Evolutionary conservation across 2,888 invertebrate species (phyloP), one percentile per base, ranked within the genome.

Genomic region (Hoplodrina ambigua): DNA sequence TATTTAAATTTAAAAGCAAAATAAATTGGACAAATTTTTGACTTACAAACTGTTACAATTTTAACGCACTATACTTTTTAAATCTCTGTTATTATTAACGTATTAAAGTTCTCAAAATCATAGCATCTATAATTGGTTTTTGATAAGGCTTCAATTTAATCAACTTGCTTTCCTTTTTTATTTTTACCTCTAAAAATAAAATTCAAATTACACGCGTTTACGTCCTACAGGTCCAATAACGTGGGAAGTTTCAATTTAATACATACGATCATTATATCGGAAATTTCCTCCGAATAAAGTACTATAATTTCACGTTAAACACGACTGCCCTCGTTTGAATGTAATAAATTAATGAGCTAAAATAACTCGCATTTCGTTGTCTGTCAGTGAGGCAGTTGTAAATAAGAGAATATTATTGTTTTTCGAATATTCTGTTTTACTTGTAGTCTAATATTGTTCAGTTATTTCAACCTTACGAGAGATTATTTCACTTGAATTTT

Each of bases 401-500:
- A 69, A 56, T 64, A 44, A 37, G 33, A 62, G 58, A 62, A 37
- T 62, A 67, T 62, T 58, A 62, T 76, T 79, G 75, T 69, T 74
- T 69, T 60, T 44, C 62, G 37, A 77, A 60, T 54, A 77, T 75
- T 77, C 75, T 64, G 63, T 63, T 57, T 25, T 59, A 59, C 58
- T 79, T 74, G 25, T 54, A 53, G 49, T 52, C 33, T 50, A 60
- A 68, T 62, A 70, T 67, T 63, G 71, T 72, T 72, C 58, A 67
- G 76, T 81, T 78, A 77, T 82, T 84, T 72, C 75, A 82, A 81
- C 84, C 81, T 80, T 70, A 75, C 68, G 57, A 76, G 54, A 83
- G 78, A 85, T 85, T 87, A 81, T 85, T 85, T 86, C 72, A 73
- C 75, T 69, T 75, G 75, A 88, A 88, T 87, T 88, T 87, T 88